Conservation (phyloP, 2,888 invertebrate species). For the Plusia festucae region DNA sequence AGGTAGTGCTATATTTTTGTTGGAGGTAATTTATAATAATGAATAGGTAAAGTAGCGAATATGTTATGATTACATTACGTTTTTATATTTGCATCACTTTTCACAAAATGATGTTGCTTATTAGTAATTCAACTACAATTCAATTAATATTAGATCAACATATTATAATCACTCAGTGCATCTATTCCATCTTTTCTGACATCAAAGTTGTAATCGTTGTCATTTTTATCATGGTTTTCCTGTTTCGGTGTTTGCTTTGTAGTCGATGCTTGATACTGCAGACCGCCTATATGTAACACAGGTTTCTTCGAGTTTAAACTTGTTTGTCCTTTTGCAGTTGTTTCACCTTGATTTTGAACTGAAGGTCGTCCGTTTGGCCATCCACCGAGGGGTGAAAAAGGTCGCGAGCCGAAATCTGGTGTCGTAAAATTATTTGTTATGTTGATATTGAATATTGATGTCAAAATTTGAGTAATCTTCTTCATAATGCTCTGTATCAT, state of each 20-base stretch:
- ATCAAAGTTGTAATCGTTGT: conserved; percentile 2
- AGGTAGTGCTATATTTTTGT: not conserved
- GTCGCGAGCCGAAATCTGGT: not conserved
- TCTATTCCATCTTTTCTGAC: not conserved
- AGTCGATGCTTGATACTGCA: not conserved
- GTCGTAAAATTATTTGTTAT: not conserved
- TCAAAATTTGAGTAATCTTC: not conserved
- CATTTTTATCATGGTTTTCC: conserved; percentile 1
- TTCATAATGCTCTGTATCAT: not conserved
- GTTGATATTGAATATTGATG: not conserved
- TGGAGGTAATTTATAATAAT: conserved; percentile 1
- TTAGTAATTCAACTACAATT: not conserved
- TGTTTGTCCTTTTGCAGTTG: not conserved
- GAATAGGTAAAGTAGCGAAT: not conserved
- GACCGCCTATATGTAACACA: not conserved
- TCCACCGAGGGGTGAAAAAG: not conserved
- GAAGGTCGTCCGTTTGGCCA: not conserved
- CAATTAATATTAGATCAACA: not conserved
- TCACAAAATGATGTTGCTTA: not conserved
- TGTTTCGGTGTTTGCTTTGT: not conserved
- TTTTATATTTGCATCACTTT: not conserved
- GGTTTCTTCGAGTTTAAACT: not conserved
- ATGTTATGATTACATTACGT: not conserved
- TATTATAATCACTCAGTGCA: not conserved
- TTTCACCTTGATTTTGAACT: conserved; percentile 4